Evolutionary conservation across 2,888 invertebrate genomes (phyloP).

Genomic region (Amaurobius ferox): DNA sequence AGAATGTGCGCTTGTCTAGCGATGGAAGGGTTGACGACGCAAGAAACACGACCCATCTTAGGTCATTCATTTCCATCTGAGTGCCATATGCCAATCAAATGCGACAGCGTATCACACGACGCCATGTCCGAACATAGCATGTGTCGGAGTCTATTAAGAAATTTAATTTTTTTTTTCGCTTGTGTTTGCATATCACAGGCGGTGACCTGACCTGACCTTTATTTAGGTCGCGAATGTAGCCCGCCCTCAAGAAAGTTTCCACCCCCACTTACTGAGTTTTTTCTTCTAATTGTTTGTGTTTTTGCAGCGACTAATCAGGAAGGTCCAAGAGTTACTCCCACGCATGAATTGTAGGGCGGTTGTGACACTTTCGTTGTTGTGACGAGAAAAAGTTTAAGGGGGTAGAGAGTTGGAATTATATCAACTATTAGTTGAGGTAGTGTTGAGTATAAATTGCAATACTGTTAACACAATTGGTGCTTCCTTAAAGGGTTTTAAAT

Average conservation of each 20-base stretch:
- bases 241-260: slow-evolving; percentile 5
- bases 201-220: slow-evolving; percentile 59
- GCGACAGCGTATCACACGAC: slow-evolving; percentile 60
- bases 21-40: neutral
- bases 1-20: neutral
- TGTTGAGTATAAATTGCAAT: too few species aligned
- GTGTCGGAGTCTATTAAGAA: slow-evolving; percentile 25
- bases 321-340: neutral
- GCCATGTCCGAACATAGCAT: slow-evolving; percentile 52
- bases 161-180: neutral
- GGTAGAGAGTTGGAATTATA: too few species aligned
- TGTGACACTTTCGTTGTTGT: slow-evolving; percentile 6
- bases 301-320: neutral
- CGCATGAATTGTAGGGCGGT: neutral
- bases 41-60: slow-evolving; percentile 28
- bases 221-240: slow-evolving; percentile 43
- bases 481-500: too few species aligned
- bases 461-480: too few species aligned
- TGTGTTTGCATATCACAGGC: slow-evolving; percentile 50
- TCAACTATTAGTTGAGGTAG: too few species aligned
- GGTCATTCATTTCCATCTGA: slow-evolving; percentile 54
- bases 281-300: neutral
- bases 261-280: neutral
- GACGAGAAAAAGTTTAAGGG: too few species aligned
- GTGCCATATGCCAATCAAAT: slow-evolving; percentile 57